Base-by-base conservation (phyloP, 2,888 invertebrate species). In the Eupithecia insigniata region DNA sequence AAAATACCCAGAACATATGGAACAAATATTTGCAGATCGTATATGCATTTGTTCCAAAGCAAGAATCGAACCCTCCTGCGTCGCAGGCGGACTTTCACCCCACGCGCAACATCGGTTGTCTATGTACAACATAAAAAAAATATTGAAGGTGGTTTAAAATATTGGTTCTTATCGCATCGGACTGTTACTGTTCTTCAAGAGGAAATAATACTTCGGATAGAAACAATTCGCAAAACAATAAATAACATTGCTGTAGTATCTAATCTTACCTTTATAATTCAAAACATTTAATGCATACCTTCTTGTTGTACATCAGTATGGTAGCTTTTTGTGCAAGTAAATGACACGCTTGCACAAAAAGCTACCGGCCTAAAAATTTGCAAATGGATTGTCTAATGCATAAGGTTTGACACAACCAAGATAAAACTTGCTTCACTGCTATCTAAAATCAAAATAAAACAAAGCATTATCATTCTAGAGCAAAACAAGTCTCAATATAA, bases 401-500 rank as follows among this genome's bases (percentile, higher is more conserved):
- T 22, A 5, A 26, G 5, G 14, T 26, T 3, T 55, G 51, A 55
- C 26, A 26, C 12, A 55, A 55, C 14, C 12, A 22, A 26, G 1
- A 7, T 32, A n/a, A 34, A n/a, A 22, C 34, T 62, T 22, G 62
- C 62, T n/a, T 34, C 64, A 36, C 26, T 64, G 22, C 64, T 64
- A 70, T 67, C 66, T 65, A 34, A 36, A 64, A 65, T 68, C 60
- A 36, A 66, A 72, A 67, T 55, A 66, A 67, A 70, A 69, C 51
- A 67, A 72, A 71, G 72, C 32, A 30, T 70, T 68, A 61, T 68
- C 69, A 51, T 55, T 70, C 65, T 32, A 67, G 75, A 70, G 64
- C 76, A 69, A 72, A 74, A 69, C 76, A 70, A 69, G 78, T 70
- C 77, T 76, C 67, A 71, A 71, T 68, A 75, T 70, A 70, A 66